These are phyloP conservation scores for Ischnus inquisitorius DNA, from an alignment of 2,888 invertebrate genomes.

Conservation along the genomic window DNA sequence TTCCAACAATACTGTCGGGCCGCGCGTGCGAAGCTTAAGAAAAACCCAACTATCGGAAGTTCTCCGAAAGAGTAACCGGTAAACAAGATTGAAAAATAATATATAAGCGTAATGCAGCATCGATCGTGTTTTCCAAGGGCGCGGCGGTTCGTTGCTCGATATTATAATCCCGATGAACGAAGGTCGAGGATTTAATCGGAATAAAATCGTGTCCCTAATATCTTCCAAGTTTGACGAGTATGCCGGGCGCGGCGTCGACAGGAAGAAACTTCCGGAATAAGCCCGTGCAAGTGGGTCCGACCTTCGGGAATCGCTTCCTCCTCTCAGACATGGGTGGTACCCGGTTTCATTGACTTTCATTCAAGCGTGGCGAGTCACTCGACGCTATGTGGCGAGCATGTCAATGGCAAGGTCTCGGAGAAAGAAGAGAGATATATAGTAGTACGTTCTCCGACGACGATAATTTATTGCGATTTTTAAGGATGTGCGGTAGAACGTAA, in stretches of 20 bases:
- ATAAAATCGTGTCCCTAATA: slow-evolving; percentile 31
- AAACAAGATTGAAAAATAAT: neutral
- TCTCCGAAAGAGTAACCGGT: slow-evolving; percentile 2
- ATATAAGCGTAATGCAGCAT: neutral
- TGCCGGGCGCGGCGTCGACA: slow-evolving; percentile 6
- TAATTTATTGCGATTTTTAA: slow-evolving; percentile 2
- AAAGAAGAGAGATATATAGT: slow-evolving; percentile 26
- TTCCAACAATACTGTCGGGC: neutral
- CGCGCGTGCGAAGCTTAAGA: neutral
- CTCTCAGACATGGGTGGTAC: slow-evolving; percentile 20
- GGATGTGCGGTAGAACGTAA: neutral
- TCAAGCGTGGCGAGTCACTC: slow-evolving; percentile 40
- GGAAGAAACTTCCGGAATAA: slow-evolving; percentile 61
- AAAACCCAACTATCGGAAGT: neutral
- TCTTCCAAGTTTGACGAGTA: slow-evolving; percentile 36
- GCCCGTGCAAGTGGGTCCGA: slow-evolving; percentile 27
- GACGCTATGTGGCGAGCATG: slow-evolving; percentile 27
- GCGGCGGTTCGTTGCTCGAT: slow-evolving; percentile 46
- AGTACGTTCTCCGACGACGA: neutral
- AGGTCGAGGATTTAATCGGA: slow-evolving; percentile 50
- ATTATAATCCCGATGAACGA: slow-evolving; percentile 47
- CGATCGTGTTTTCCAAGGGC: slow-evolving; percentile 19
- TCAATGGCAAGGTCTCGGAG: slow-evolving; percentile 59
- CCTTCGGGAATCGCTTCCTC: slow-evolving; percentile 61
- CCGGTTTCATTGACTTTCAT: slow-evolving; percentile 60